phyloP scores from a whole-genome alignment of 2,888 invertebrate genomes.

The Onchidella celtica region DNA sequence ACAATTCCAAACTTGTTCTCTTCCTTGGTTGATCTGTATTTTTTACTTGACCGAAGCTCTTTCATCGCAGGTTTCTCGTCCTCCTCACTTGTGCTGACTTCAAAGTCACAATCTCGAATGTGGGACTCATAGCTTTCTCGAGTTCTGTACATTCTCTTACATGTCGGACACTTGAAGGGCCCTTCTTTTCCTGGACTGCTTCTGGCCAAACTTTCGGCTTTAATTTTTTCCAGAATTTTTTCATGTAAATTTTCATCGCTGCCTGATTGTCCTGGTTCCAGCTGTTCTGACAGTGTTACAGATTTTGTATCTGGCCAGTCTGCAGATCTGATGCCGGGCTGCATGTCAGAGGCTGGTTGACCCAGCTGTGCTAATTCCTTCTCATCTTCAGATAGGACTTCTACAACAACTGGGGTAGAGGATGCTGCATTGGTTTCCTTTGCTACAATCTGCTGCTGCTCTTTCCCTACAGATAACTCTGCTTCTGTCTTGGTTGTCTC shows the following conservation, averaged over 20 bases:
- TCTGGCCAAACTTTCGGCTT: conserved; percentile 75
- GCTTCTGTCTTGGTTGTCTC: neutral
- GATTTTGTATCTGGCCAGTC: too few species aligned
- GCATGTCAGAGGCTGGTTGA: too few species aligned
- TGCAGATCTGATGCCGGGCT: too few species aligned
- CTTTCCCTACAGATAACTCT: too few species aligned
- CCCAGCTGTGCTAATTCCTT: neutral
- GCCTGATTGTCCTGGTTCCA: neutral
- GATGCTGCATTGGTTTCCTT: too few species aligned
- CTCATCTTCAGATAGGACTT: conserved; percentile 32
- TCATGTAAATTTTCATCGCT: conserved; percentile 37
- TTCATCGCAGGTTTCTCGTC: conserved; percentile 53
- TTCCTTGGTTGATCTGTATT: conserved; percentile 2
- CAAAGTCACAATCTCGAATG: conserved; percentile 78
- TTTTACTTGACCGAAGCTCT: conserved; percentile 20
- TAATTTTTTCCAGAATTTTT: conserved; percentile 41
- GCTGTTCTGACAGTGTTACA: neutral
- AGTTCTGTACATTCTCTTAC: conserved; percentile 85
- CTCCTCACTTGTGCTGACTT: conserved; percentile 79
- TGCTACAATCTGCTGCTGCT: too few species aligned
- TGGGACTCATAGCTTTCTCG: conserved; percentile 78
- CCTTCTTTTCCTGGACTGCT: conserved; percentile 75
- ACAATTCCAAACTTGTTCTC: conserved; percentile 38
- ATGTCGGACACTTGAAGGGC: conserved; percentile 92
- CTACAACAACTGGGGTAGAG: too few species aligned